Conservation (phyloP, 1,140 invertebrate genomes). For the Anastrepha ludens region DNA sequence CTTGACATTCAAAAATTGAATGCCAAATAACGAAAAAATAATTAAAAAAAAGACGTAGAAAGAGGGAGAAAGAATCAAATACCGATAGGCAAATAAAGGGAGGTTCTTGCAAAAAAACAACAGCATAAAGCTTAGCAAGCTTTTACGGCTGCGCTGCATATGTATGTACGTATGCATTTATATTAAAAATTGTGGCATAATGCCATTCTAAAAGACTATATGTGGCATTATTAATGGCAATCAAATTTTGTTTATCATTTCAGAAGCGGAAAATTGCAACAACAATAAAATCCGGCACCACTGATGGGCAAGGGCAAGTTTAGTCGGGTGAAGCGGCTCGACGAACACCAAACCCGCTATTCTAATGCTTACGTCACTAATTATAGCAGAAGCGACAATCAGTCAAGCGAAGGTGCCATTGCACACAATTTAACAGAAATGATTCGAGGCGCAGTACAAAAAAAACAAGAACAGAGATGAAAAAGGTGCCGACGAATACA, state of each 20-base stretch:
- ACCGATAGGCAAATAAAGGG: neutral
- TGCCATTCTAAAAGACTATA: no score
- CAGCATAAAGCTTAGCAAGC: neutral
- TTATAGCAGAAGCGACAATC: neutral
- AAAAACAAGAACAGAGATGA: no score
- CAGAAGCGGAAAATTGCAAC: no score
- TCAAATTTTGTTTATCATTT: no score
- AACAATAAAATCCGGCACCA: no score
- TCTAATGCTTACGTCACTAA: neutral
- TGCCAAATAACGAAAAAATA: neutral
- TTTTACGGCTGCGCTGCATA: neutral
- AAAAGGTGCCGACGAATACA: neutral
- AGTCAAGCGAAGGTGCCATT: neutral
- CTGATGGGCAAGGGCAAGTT: no score
- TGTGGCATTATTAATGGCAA: no score
- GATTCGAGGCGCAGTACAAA: neutral
- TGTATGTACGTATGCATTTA: neutral
- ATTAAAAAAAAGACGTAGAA: neutral
- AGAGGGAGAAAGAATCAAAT: neutral
- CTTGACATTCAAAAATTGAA: constrained; percentile 37
- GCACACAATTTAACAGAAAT: neutral
- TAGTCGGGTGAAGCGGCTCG: no score
- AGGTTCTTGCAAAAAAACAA: neutral
- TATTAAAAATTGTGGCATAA: no score
- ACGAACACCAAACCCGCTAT: neutral